Percentiles rank a stretch among this genome's conserved stretches.
phyloP scores from a whole-genome alignment of 2,113 vertebrate species.

The pig (Sus scrofa) region DNA sequence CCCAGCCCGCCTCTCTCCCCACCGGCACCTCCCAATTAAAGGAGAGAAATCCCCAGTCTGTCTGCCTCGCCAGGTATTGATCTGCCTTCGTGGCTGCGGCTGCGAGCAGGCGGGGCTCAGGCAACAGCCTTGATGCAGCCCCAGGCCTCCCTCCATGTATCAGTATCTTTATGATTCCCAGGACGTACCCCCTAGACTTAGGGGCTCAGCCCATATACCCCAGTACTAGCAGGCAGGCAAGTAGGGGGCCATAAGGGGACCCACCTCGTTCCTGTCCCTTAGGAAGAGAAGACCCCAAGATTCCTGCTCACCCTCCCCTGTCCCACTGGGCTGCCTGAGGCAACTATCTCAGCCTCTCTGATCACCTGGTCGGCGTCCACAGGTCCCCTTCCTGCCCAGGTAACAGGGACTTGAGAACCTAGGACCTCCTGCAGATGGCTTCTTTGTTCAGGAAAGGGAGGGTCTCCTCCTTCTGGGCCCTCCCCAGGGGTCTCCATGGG shows the following conservation, averaged over 20 bases:
- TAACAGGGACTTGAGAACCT: accelerated
- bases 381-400: not conserved
- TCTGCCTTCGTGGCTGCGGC: accelerated
- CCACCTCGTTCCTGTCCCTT: not conserved
- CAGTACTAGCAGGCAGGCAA: accelerated
- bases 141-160: not conserved
- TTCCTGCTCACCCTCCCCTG: accelerated
- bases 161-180: too few relatives aligned
- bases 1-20: not conserved
- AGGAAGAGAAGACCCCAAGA: not conserved
- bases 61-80: not conserved
- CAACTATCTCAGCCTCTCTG: not conserved
- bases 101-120: not conserved
- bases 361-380: accelerated
- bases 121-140: not conserved
- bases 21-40: not conserved
- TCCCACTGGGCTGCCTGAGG: not conserved
- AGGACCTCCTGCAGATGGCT: accelerated
- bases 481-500: accelerated
- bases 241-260: too few relatives aligned
- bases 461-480: not conserved
- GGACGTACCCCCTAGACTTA: not conserved
- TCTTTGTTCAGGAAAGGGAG: not conserved
- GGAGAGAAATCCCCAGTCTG: not conserved
- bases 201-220: not conserved